Evolutionary conservation across 2,888 invertebrate genomes (phyloP).

Genomic region (Pomacea canaliculata): DNA sequence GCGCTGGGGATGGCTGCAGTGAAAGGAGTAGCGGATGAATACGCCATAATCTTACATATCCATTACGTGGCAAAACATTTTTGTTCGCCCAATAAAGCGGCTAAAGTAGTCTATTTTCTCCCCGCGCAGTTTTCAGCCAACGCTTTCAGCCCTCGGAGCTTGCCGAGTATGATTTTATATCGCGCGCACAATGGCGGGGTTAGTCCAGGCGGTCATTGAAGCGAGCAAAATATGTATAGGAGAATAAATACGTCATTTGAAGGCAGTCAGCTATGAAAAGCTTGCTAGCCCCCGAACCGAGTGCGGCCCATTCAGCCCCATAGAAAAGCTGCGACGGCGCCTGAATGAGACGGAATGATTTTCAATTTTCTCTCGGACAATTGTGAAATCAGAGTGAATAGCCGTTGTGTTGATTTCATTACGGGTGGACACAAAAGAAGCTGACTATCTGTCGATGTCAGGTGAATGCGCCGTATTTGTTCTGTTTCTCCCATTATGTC

Average conservation of each 20-base stretch:
- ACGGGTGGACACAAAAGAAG: slow-evolving; percentile 53
- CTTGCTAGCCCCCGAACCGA: slow-evolving; percentile 37
- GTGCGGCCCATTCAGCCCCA: slow-evolving; percentile 49
- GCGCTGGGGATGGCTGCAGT: neutral
- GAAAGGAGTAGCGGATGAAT: slow-evolving; percentile 10
- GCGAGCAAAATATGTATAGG: slow-evolving; percentile 31
- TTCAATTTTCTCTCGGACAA: slow-evolving; percentile 67
- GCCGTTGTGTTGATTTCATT: slow-evolving; percentile 65
- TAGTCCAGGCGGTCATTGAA: slow-evolving; percentile 24
- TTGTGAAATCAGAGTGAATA: slow-evolving; percentile 60
- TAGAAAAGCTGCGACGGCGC: slow-evolving; percentile 45
- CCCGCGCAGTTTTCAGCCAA: neutral
- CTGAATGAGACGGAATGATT: slow-evolving; percentile 61
- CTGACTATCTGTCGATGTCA: slow-evolving; percentile 59
- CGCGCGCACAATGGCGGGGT: slow-evolving; percentile 26
- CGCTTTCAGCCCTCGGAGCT: slow-evolving; percentile 22
- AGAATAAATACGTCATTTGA: slow-evolving; percentile 32
- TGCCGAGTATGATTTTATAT: slow-evolving; percentile 34
- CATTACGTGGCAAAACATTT: slow-evolving; percentile 34
- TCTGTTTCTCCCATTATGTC: slow-evolving; percentile 58
- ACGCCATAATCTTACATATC: slow-evolving; percentile 30
- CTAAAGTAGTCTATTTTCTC: slow-evolving; percentile 27
- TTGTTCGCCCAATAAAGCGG: slow-evolving; percentile 31
- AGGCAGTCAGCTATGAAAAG: slow-evolving; percentile 53
- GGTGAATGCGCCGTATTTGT: slow-evolving; percentile 63